These are phyloP conservation scores for Galeruca laticollis DNA, from an alignment of 2,888 invertebrate genomes.

Conservation along the genomic window DNA sequence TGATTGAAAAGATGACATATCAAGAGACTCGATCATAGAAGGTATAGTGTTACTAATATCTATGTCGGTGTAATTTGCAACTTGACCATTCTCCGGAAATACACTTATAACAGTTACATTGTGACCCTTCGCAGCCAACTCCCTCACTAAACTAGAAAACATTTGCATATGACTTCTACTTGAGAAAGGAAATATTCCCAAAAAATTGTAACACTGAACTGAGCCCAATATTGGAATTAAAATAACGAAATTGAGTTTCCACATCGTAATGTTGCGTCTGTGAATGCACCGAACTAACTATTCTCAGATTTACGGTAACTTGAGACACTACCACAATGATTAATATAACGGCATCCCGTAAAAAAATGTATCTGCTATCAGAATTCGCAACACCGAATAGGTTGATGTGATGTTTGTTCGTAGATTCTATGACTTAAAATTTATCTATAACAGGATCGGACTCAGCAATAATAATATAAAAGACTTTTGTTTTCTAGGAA, in stretches of 20 bases:
- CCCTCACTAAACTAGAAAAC: constrained; percentile 72
- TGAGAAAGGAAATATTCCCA: constrained; percentile 76
- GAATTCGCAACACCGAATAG: not conserved
- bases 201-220: constrained; percentile 64
- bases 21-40: constrained; percentile 14
- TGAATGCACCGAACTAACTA: not conserved
- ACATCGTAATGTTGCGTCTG: constrained; percentile 2
- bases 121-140: constrained; percentile 74
- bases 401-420: not conserved
- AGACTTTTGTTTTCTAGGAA: too few relatives aligned
- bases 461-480: constrained; percentile 53
- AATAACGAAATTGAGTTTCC: constrained; percentile 1
- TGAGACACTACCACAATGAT: not conserved
- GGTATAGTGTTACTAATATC: constrained; percentile 19
- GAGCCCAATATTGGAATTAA: not conserved
- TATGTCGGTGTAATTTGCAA: constrained; percentile 70
- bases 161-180: constrained; percentile 80
- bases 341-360: not conserved
- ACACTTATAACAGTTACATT: constrained; percentile 77
- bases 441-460: not conserved
- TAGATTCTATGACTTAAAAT: not conserved
- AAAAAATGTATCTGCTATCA: not conserved
- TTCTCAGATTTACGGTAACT: not conserved
- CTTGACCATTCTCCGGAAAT: constrained; percentile 69
- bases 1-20: constrained; percentile 7